Base-by-base conservation (phyloP, 2,888 invertebrate species). In the Steromphala cineraria region DNA sequence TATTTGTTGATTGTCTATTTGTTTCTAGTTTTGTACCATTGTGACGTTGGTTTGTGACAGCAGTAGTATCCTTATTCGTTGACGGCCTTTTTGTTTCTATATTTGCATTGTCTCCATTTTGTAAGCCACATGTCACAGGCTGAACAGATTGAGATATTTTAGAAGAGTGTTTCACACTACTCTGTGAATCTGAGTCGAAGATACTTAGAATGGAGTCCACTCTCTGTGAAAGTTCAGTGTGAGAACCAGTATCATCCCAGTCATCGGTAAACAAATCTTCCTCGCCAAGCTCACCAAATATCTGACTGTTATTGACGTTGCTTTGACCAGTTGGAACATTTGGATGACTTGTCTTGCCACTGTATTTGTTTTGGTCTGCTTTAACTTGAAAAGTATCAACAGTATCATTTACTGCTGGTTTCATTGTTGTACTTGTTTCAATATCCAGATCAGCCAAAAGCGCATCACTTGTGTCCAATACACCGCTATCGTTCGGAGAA, bases 361-460 rank as follows among this genome's bases (percentile, higher is more conserved):
- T 46, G 46, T 46, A 5, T 46, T 46, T 46, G 10, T 46, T 46
- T 46, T 46, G 46, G 1, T 46, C 46, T 46, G 46, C 1, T 24
- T 56, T 19, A 17, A 5, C 56, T 56, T 19, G 24, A 7, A 15
- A 15, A 67, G 28, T 67, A 28, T 67, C 17, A 5, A 24, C 24
- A 24, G 3, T 55, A 55, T 17, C 13, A 19, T 17, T 56, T 10
- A 24, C 56, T 24, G 24, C 5, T 56, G 19, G 21, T 28, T 28
- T 17, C 24, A 67, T 28, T n/a, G n/a, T 3, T 10, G n/a, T 28
- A 28, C 24, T 2, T 4, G 7, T 19, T 17, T 36, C 83, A 56
- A 87, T 77, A 78, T 87, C 87, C 8, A 87, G 53, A 15, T 84
- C 85, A 24, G 84, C 86, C 21, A 87, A 81, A 36, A 86, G 46